These are phyloP conservation scores for Elephantulus edwardii DNA, from an alignment of 2,113 vertebrate genomes.

Conservation along the genomic window DNA sequence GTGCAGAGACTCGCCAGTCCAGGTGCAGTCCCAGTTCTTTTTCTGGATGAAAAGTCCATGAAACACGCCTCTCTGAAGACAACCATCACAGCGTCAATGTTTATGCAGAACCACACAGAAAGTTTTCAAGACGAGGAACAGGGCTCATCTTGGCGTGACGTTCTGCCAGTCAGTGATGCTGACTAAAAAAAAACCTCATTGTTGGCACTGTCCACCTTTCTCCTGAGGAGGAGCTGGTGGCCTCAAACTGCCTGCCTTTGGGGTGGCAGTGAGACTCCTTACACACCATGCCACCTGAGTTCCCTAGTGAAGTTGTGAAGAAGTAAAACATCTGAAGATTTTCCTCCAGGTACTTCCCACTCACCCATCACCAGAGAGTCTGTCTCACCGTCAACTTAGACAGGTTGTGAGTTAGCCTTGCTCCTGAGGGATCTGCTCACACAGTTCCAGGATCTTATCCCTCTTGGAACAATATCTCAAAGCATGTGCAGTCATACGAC, in stretches of 20 bases:
- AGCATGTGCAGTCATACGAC: rapidly evolving
- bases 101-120: rapidly evolving
- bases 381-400: too few species aligned
- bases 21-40: rapidly evolving
- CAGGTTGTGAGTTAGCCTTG: rapidly evolving
- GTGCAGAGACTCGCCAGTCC: rapidly evolving
- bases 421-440: rapidly evolving
- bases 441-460: rapidly evolving
- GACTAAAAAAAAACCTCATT: too few species aligned
- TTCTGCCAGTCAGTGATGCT: neutral
- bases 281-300: too few species aligned
- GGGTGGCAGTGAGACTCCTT: too few species aligned
- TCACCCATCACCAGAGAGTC: rapidly evolving
- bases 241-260: too few species aligned
- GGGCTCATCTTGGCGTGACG: neutral
- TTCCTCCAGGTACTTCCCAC: neutral
- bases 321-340: neutral
- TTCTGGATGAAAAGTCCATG: neutral
- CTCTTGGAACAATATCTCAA: rapidly evolving
- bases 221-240: too few species aligned
- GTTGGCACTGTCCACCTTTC: too few species aligned
- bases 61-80: neutral
- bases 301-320: neutral
- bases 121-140: neutral
- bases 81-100: rapidly evolving